These are phyloP conservation scores for Philereme transversata DNA, from an alignment of 2,888 invertebrate species.

Conservation along the genomic window DNA sequence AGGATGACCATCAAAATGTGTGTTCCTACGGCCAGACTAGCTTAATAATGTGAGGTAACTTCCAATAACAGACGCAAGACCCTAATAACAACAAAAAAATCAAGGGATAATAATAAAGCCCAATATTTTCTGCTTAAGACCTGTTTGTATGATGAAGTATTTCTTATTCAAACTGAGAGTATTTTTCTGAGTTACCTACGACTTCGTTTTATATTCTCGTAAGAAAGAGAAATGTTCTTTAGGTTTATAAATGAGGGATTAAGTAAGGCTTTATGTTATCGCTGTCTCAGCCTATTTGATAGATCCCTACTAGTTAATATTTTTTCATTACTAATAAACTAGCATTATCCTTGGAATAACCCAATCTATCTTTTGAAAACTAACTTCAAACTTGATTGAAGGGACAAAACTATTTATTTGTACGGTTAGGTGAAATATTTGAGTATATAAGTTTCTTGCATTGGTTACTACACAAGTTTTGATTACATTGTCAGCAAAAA, in stretches of 20 bases:
- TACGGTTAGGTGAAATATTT: too few species aligned
- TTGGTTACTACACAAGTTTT: not conserved
- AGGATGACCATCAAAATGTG: too few species aligned
- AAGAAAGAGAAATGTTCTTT: conserved; percentile 25
- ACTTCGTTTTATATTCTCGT: conserved; percentile 26
- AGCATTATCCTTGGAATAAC: too few species aligned
- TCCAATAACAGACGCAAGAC: too few species aligned
- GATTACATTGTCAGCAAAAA: not conserved
- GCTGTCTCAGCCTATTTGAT: conserved; percentile 18
- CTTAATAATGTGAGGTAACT: too few species aligned
- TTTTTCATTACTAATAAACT: conserved; percentile 2
- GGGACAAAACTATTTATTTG: too few species aligned
- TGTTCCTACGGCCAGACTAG: too few species aligned
- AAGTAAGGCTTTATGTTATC: conserved; percentile 19
- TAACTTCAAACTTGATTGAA: too few species aligned
- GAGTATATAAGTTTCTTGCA: too few species aligned
- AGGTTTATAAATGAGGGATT: conserved; percentile 30
- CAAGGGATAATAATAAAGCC: not conserved
- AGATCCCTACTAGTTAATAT: conserved; percentile 18
- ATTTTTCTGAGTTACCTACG: conserved; percentile 16
- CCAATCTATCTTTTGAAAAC: too few species aligned
- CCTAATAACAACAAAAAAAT: too few species aligned
- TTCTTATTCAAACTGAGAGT: conserved; percentile 16
- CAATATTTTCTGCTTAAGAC: not conserved
- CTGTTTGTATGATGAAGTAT: conserved; percentile 1